Evolutionary conservation across 2,888 invertebrate species (phyloP), one percentile per base, ranked within the genome.

Genomic region (Aricia artaxerxes): DNA sequence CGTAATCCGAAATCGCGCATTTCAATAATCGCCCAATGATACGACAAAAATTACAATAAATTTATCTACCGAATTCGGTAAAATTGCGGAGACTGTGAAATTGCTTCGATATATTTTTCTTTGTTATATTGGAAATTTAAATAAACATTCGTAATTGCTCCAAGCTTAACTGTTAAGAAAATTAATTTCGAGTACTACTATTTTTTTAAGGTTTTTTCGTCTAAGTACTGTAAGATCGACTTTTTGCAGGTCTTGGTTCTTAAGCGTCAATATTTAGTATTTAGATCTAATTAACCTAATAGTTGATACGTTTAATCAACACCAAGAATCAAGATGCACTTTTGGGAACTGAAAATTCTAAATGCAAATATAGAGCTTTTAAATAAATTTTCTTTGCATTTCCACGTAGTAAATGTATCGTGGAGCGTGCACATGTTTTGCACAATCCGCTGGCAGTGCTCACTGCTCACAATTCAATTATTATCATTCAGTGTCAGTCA

Each of bases 11-110:
- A 57, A 78, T 69, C 78, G 35, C 78, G 38, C 78, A 73, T 73
- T 78, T 72, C 78, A 78, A 78, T 73, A 73, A 78, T 78, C 57
- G 73, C 40, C 60, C 60, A 78, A 78, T 73, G 78, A 78, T 78
- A 73, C 38, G 60, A 44, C 60, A 73, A 73, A 73, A 73, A 60
- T 44, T 61, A 31, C 75, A 76, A 53, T 57, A 35, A 76, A 57
- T 31, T 73, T 73, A 73, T 73, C 73, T 24, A 73, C 40, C 24
- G 73, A 73, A 44, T 9, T 44, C 69, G 38, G 35, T 69, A 69
- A 35, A 69, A 69, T 35, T 69, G 4, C 69, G 35, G 69, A 69
- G 35, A 38, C 69, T 69, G 24, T 13, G 16, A 69, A 69, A 35
- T 69, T 35, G 69, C 38, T 35, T 69, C 35, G 13, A 69, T 69